A percentile compares a stretch with the other conserved stretches of the same genome.
phyloP scores from a whole-genome alignment of 2,113 vertebrate genomes.

The Crotalus horridus region DNA sequence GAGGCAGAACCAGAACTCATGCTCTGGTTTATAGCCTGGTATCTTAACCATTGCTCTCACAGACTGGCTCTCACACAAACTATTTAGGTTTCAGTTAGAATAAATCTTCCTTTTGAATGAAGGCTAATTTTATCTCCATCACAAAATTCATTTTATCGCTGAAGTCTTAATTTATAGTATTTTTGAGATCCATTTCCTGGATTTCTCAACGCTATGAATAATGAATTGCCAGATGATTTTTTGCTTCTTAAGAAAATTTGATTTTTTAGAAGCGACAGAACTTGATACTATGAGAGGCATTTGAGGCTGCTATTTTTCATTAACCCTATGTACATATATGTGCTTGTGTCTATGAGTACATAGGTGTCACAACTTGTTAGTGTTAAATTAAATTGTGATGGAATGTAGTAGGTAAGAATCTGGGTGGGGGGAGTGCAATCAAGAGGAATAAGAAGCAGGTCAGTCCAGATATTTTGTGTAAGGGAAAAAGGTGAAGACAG shows the following conservation, averaged over 20 bases:
- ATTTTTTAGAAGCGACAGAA: not conserved
- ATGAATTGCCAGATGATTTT: not conserved
- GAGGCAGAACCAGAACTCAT: not conserved
- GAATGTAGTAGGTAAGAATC: not conserved
- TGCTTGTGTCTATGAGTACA: not conserved
- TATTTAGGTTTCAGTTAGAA: not conserved
- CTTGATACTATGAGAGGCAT: not conserved
- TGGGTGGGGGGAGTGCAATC: not conserved
- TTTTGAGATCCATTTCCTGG: not conserved
- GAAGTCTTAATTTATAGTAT: not conserved
- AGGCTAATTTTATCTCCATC: not conserved
- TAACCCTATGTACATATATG: not conserved
- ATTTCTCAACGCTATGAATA: not conserved
- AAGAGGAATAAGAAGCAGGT: not conserved
- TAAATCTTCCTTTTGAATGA: not conserved
- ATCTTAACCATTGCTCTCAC: not conserved
- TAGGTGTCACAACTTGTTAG: not conserved
- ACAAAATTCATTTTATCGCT: not conserved
- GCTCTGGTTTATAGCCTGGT: not conserved
- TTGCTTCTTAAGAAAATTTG: not conserved
- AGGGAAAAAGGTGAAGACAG: not conserved
- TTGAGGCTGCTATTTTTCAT: not conserved
- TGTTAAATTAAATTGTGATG: too few relatives aligned
- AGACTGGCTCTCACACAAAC: not conserved
- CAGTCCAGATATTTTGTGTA: not conserved